A percentile compares a stretch with the other conserved stretches of the same genome.
Conservation (phyloP, 2,888 invertebrate genomes). For the Lithophane ornitopus region DNA sequence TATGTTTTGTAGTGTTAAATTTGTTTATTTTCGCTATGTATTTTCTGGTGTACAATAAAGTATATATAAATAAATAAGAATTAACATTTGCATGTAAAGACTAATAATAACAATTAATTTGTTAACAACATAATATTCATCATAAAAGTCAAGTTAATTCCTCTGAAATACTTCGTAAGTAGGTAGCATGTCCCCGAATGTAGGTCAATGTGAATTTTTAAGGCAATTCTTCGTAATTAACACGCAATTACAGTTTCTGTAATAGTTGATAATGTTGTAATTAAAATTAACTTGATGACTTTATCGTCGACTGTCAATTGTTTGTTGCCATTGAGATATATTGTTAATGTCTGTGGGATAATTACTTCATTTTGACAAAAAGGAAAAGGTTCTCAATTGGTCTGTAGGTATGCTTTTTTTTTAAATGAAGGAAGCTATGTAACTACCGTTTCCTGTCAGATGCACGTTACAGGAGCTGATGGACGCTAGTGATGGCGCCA, state of each 20-base stretch:
- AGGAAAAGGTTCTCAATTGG: too few species aligned
- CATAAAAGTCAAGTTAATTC: constrained; percentile 48
- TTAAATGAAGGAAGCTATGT: too few species aligned
- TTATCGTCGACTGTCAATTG: constrained; percentile 49
- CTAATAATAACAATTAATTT: constrained; percentile 37
- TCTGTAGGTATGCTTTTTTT: too few species aligned
- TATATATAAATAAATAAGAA: too few species aligned
- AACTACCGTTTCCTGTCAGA: too few species aligned
- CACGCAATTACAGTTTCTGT: constrained; percentile 44
- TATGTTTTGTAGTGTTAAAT: too few species aligned
- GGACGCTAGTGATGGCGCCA: too few species aligned
- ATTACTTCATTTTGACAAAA: too few species aligned
- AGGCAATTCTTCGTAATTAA: constrained; percentile 46
- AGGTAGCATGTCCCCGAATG: background rate
- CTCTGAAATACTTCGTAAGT: constrained; percentile 21
- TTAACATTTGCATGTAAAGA: background rate
- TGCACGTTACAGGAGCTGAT: too few species aligned
- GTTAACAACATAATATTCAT: constrained; percentile 38
- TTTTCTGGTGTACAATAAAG: too few species aligned
- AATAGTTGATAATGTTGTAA: constrained; percentile 40
- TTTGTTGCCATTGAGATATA: constrained; percentile 19
- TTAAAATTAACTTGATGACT: constrained; percentile 52
- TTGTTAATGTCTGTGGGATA: background rate
- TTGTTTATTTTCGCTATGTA: too few species aligned
- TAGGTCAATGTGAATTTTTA: constrained; percentile 38